phyloP scores from a whole-genome alignment of 2,113 vertebrate genomes.

The Ochotona curzoniae region DNA sequence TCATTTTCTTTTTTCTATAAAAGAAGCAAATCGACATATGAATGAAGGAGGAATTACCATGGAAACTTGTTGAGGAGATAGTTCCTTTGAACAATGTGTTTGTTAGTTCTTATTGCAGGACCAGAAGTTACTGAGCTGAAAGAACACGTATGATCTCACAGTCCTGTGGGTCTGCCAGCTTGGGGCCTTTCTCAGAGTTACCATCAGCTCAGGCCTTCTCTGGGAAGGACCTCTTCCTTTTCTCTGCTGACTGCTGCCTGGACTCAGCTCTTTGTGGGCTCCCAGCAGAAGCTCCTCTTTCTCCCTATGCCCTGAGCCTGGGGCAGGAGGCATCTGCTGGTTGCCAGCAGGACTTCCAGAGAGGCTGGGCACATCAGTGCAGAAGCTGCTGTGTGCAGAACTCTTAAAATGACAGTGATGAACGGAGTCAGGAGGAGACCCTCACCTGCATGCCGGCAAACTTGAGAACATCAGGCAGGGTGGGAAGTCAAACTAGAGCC shows the following conservation, averaged over 20 bases:
- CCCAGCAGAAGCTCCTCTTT: background rate
- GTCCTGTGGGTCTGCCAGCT: background rate
- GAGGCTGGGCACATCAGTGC: background rate
- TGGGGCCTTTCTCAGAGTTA: background rate
- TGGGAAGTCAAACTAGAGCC: background rate
- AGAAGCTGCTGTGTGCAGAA: constrained; percentile 56
- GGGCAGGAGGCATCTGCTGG: background rate
- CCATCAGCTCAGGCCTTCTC: background rate
- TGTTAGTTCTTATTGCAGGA: background rate
- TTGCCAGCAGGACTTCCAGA: background rate
- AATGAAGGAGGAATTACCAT: background rate
- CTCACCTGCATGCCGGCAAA: background rate
- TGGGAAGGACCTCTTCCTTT: background rate
- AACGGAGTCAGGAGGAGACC: background rate
- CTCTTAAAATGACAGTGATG: constrained; percentile 36
- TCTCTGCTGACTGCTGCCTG: background rate
- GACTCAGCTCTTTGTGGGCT: background rate
- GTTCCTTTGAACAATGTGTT: background rate
- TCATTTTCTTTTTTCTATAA: background rate
- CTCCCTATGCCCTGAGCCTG: background rate
- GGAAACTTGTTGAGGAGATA: background rate
- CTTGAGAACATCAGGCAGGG: background rate
- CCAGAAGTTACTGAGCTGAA: background rate
- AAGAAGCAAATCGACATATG: background rate
- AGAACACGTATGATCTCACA: background rate